Evolutionary conservation across 2,888 invertebrate species (phyloP).

Genomic region (Stegana nigrithorax): DNA sequence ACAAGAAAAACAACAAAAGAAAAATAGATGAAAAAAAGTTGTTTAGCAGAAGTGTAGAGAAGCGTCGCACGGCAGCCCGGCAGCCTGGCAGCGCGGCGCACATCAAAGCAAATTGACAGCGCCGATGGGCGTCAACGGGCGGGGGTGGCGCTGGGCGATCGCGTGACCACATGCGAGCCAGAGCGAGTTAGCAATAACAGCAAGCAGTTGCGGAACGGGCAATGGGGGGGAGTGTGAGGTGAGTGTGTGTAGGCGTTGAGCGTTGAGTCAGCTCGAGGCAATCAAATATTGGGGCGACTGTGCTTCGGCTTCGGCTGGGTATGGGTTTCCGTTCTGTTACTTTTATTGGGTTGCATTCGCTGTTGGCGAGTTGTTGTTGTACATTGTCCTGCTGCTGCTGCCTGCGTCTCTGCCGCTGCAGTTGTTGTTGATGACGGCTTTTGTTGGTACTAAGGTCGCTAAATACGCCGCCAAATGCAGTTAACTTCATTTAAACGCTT

Average conservation of each 20-base stretch:
- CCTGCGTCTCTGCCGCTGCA: too few relatives aligned
- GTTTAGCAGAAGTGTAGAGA: background rate
- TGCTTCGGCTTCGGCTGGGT: too few relatives aligned
- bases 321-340: too few relatives aligned
- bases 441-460: constrained; percentile 7
- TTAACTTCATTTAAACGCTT: constrained; percentile 5
- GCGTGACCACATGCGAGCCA: too few relatives aligned
- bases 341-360: too few relatives aligned
- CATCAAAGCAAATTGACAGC: constrained; percentile 11
- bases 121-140: background rate
- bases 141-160: background rate
- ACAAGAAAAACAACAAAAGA: background rate
- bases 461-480: constrained; percentile 9
- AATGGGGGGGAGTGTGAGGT: background rate
- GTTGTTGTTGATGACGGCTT: background rate
- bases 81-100: background rate
- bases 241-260: background rate
- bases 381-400: too few relatives aligned
- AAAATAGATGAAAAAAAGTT: background rate
- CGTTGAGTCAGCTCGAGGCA: background rate
- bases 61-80: background rate
- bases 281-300: background rate
- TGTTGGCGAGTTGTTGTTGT: too few relatives aligned
- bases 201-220: background rate
- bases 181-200: too few relatives aligned